Percentiles rank a stretch among this genome's conserved stretches.
These are phyloP conservation scores for Volucella inanis DNA, from an alignment of 2,888 invertebrate species.

Conservation along the genomic window DNA sequence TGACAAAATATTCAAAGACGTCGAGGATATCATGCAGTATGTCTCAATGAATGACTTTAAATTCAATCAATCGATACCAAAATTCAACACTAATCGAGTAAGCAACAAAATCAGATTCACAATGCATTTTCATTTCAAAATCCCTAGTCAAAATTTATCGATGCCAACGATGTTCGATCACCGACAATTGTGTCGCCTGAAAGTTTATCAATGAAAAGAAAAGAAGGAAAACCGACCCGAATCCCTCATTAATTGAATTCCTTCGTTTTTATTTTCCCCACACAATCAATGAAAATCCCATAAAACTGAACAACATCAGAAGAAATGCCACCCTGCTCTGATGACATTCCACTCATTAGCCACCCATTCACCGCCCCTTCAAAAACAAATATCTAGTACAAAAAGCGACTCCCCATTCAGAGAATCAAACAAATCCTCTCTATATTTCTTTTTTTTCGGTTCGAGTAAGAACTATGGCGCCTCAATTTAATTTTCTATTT, in stretches of 20 bases:
- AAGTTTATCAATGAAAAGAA: slow-evolving; percentile 44
- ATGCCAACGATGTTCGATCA: slow-evolving; percentile 16
- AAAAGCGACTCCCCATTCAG: not conserved
- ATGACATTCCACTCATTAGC: not conserved
- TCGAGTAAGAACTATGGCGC: slow-evolving; percentile 74
- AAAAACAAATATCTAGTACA: slow-evolving; percentile 11
- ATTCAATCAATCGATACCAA: too few species aligned
- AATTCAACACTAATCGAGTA: too few species aligned
- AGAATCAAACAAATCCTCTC: slow-evolving; percentile 60
- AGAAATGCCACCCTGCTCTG: slow-evolving; percentile 27
- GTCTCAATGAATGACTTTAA: too few species aligned
- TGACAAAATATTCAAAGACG: too few species aligned
- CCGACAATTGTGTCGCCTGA: slow-evolving; percentile 1
- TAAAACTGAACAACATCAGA: slow-evolving; percentile 63
- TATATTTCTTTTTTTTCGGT: slow-evolving; percentile 37
- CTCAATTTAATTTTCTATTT: slow-evolving; percentile 74
- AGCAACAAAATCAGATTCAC: too few species aligned
- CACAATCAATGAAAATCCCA: slow-evolving; percentile 67
- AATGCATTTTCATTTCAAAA: too few species aligned
- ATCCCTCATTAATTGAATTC: slow-evolving; percentile 36
- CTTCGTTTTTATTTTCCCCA: slow-evolving; percentile 11
- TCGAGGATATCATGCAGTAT: too few species aligned
- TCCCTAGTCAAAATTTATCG: slow-evolving; percentile 1
- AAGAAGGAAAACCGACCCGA: not conserved
- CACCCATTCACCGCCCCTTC: not conserved